These are phyloP conservation scores for Ceratosolen fusciceps DNA, from an alignment of 1,140 invertebrate genomes.

Conservation along the genomic window DNA sequence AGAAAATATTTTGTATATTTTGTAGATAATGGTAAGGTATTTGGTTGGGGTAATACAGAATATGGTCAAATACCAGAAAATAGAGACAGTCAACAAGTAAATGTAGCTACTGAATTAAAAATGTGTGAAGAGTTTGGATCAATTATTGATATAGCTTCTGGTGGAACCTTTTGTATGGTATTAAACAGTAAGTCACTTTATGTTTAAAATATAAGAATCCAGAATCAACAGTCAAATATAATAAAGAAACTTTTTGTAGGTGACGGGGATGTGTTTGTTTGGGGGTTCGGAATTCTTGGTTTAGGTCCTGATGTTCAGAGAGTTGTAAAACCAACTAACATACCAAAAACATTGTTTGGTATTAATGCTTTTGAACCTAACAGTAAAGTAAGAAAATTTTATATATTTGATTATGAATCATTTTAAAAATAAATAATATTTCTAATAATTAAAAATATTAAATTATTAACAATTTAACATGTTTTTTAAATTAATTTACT, in stretches of 20 bases:
- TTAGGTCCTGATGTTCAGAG: slow-evolving; percentile 84
- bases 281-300: slow-evolving; percentile 94
- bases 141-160: slow-evolving; percentile 86
- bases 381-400: slow-evolving; percentile 71
- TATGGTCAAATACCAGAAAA: slow-evolving; percentile 84
- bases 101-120: slow-evolving; percentile 79
- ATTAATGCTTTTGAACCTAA: slow-evolving; percentile 84
- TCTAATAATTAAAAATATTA: too few relatives aligned
- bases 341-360: slow-evolving; percentile 88
- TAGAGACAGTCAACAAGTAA: slow-evolving; percentile 74
- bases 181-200: slow-evolving; percentile 78
- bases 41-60: slow-evolving; percentile 98
- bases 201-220: slow-evolving; percentile 40
- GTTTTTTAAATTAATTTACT: too few relatives aligned
- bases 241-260: slow-evolving; percentile 70
- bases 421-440: too few relatives aligned
- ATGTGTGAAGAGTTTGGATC: slow-evolving; percentile 78
- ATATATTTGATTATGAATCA: too few relatives aligned
- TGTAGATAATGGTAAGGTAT: slow-evolving; percentile 91
- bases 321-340: slow-evolving; percentile 76
- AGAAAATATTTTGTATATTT: slow-evolving; percentile 42
- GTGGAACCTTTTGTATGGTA: slow-evolving; percentile 88
- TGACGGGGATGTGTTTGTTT: slow-evolving; percentile 87
- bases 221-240: neutral
- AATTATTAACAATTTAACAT: too few relatives aligned